Conservation (phyloP, 35 echinoderm and acorn worm species). For the Holothuria glaberrima region DNA sequence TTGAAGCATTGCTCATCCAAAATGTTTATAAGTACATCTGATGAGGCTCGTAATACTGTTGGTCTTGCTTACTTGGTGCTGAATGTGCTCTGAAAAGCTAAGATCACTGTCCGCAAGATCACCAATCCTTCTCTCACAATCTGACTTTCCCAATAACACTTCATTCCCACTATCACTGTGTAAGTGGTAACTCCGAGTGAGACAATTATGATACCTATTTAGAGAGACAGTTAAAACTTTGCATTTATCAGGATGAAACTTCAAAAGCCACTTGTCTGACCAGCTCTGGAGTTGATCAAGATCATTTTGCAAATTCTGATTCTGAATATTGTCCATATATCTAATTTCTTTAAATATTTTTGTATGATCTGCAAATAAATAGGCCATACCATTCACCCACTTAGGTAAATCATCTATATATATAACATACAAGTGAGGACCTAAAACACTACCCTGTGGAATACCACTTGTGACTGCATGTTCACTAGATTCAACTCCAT, state of each 20-base stretch:
- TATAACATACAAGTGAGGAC: slow-evolving; percentile 36
- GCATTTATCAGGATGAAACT: slow-evolving; percentile 39
- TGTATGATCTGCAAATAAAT: slow-evolving; percentile 42
- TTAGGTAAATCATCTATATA: slow-evolving; percentile 22
- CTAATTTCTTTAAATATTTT: slow-evolving; percentile 33
- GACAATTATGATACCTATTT: background rate
- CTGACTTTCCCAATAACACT: background rate
- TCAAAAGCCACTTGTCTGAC: slow-evolving; percentile 20
- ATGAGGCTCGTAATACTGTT: slow-evolving; percentile 29
- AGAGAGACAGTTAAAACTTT: slow-evolving; percentile 21
- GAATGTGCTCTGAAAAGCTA: slow-evolving; percentile 10
- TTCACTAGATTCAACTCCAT: background rate
- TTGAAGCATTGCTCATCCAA: slow-evolving; percentile 35
- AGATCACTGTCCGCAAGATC: background rate
- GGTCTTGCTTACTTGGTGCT: slow-evolving; percentile 2
- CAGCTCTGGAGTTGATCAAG: background rate
- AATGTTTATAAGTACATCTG: slow-evolving; percentile 19
- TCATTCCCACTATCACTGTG: background rate
- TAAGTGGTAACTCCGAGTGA: background rate
- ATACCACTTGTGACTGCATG: slow-evolving; percentile 37
- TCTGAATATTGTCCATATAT: too few relatives aligned
- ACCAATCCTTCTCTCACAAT: background rate
- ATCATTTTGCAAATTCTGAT: slow-evolving; percentile 5
- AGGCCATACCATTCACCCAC: background rate
- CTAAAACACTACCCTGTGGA: slow-evolving; percentile 25